Conservation (phyloP, 1,140 invertebrate genomes). For the Lepidostoma basale region DNA sequence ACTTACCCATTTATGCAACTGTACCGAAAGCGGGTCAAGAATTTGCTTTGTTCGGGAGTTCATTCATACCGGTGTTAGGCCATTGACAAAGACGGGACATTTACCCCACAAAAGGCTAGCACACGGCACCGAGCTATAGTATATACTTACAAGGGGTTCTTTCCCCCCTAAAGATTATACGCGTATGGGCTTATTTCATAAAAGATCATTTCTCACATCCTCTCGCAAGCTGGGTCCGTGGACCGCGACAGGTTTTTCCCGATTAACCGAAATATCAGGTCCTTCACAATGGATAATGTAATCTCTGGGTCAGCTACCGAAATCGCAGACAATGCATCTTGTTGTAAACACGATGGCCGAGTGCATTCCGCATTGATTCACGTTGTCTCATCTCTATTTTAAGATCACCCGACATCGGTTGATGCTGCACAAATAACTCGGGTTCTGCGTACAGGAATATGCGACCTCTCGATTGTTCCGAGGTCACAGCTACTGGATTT, state of each 20-base stretch:
- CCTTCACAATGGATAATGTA: background rate
- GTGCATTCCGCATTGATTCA: background rate
- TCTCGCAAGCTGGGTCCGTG: slow-evolving; percentile 1
- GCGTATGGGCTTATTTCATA: background rate
- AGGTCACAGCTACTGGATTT: slow-evolving; percentile 26
- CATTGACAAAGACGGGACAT: slow-evolving; percentile 15
- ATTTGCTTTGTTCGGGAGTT: background rate
- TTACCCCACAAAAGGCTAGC: background rate
- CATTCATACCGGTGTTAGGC: slow-evolving; percentile 2
- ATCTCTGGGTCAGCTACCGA: slow-evolving; percentile 21
- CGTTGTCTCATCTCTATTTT: background rate
- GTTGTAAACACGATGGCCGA: slow-evolving; percentile 18
- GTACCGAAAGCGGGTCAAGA: slow-evolving; percentile 12
- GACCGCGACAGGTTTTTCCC: slow-evolving; percentile 27
- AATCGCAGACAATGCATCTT: slow-evolving; percentile 8
- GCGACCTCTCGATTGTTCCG: slow-evolving; percentile 9
- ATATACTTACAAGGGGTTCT: background rate
- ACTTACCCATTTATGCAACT: background rate
- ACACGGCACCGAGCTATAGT: background rate
- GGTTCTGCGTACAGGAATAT: background rate
- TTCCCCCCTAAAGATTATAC: background rate
- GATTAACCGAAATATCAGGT: slow-evolving; percentile 3
- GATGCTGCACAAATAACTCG: slow-evolving; percentile 10
- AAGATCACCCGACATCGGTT: slow-evolving; percentile 9
- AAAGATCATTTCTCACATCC: background rate